Conservation (phyloP, 2,888 invertebrate genomes). For the Chaitophorus viminalis region DNA sequence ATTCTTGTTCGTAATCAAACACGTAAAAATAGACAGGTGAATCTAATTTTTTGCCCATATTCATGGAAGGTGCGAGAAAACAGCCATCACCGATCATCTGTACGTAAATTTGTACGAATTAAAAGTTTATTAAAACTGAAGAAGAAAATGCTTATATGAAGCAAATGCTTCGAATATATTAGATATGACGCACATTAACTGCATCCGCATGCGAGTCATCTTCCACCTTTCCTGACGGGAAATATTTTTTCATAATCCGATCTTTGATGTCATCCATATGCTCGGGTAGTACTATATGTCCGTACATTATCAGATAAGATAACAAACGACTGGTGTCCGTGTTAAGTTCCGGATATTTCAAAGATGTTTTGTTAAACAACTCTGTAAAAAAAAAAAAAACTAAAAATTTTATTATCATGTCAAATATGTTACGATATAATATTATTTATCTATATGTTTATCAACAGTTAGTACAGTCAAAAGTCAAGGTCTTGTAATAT, state of each 20-base stretch:
- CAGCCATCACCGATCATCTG: conserved; percentile 56
- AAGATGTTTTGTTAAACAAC: background rate
- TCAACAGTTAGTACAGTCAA: too few species aligned
- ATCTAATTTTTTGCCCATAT: background rate
- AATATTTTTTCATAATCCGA: background rate
- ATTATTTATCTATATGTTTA: too few species aligned
- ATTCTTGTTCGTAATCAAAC: conserved; percentile 37
- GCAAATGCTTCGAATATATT: background rate
- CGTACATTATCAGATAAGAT: background rate
- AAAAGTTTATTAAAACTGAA: too few species aligned
- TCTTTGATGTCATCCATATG: conserved; percentile 17
- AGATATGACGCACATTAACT: conserved; percentile 6
- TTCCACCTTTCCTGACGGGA: conserved; percentile 27
- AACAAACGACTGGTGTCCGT: background rate
- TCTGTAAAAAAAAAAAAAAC: background rate
- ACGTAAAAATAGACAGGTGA: conserved; percentile 31
- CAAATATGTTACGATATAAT: too few species aligned
- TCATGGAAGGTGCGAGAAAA: conserved; percentile 3
- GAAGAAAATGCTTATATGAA: background rate
- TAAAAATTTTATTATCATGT: too few species aligned
- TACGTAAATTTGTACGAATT: background rate
- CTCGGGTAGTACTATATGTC: conserved; percentile 18
- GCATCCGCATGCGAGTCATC: conserved; percentile 8
- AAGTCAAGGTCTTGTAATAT: too few species aligned
- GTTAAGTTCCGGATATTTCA: background rate